A percentile compares a stretch with the other conserved stretches of the same genome.
phyloP scores from a whole-genome alignment of 2,888 invertebrate genomes.

The Tetragonisca angustula region DNA sequence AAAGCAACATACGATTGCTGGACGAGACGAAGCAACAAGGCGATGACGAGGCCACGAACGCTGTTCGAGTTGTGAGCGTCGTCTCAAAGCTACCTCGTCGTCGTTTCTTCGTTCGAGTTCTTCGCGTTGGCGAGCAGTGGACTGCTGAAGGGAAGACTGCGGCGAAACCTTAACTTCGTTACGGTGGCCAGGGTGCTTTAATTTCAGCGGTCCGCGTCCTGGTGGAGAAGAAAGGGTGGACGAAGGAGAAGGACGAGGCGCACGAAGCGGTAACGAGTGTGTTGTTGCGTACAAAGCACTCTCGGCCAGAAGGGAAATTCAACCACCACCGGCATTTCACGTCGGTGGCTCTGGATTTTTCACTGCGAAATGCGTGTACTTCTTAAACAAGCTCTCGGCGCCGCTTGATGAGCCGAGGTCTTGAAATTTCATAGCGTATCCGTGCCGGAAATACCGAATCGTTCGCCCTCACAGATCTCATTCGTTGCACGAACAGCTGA shows the following conservation, averaged over 20 bases:
- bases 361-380: not conserved
- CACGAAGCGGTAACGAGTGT: slow-evolving; percentile 51
- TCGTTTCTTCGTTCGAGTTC: slow-evolving; percentile 16
- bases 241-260: slow-evolving; percentile 21
- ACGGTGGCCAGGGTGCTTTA: slow-evolving; percentile 68
- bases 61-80: not conserved
- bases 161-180: slow-evolving; percentile 76
- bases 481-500: not conserved
- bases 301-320: slow-evolving; percentile 20
- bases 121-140: not conserved
- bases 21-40: not conserved
- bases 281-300: slow-evolving; percentile 52
- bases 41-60: not conserved
- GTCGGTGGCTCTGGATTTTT: slow-evolving; percentile 21
- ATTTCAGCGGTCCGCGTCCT: slow-evolving; percentile 64
- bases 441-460: not conserved
- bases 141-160: slow-evolving; percentile 55
- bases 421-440: slow-evolving; percentile 4
- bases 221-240: slow-evolving; percentile 1
- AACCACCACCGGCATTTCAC: slow-evolving; percentile 26
- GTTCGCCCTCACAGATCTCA: not conserved
- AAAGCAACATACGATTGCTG: too few species aligned
- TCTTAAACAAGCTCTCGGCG: slow-evolving; percentile 22
- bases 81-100: not conserved
- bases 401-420: slow-evolving; percentile 15